phyloP scores from a whole-genome alignment of 1,140 invertebrate genomes.

The Tachypleus tridentatus region DNA sequence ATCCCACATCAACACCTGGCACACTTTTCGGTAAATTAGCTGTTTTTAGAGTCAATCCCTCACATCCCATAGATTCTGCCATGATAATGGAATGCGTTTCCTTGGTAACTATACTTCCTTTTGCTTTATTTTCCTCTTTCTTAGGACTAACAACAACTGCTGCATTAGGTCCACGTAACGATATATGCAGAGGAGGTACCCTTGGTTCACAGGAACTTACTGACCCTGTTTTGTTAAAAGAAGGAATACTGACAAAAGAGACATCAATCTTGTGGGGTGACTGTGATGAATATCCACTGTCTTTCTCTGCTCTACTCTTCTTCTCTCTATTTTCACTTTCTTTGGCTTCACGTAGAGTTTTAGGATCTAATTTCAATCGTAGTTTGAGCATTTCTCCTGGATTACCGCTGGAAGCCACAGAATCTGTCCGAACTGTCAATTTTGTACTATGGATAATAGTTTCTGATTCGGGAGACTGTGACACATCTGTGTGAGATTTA shows the following conservation, averaged over 20 bases:
- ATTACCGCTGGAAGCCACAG: constrained; percentile 30
- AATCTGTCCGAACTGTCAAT: constrained; percentile 6
- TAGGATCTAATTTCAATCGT: constrained; percentile 56
- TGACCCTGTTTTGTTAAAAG: constrained; percentile 20
- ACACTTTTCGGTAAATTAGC: no score
- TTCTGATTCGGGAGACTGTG: constrained; percentile 12
- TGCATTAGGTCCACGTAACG: constrained; percentile 65
- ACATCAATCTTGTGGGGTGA: constrained; percentile 63
- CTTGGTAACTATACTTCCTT: no score
- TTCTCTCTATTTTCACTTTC: constrained; percentile 17
- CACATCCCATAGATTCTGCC: no score
- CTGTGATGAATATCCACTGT: neutral
- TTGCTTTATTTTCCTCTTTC: constrained; percentile 24
- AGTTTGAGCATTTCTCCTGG: constrained; percentile 67
- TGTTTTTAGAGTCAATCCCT: no score
- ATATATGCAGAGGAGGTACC: constrained; percentile 80
- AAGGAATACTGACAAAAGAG: constrained; percentile 43
- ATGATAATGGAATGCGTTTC: no score
- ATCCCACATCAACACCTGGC: no score
- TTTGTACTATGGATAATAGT: neutral
- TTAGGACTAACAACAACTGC: constrained; percentile 56
- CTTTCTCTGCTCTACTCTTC: constrained; percentile 11
- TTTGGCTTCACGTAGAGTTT: constrained; percentile 21
- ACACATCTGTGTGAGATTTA: constrained; percentile 21
- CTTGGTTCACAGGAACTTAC: constrained; percentile 45